These are phyloP conservation scores for Urocyon cinereoargenteus DNA, from an alignment of 2,797 vertebrate genomes.

Conservation along the genomic window DNA sequence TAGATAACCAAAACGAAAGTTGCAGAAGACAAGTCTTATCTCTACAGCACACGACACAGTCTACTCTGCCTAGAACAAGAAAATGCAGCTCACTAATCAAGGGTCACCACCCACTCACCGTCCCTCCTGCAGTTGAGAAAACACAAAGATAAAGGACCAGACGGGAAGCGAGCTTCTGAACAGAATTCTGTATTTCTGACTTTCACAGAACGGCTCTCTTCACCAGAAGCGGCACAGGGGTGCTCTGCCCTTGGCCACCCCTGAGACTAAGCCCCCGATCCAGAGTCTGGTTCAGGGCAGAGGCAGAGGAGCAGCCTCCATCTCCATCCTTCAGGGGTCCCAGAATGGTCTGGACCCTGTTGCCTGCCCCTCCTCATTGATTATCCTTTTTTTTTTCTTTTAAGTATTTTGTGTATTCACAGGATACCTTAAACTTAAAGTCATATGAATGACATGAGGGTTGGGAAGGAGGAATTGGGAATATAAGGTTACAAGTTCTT, in stretches of 20 bases:
- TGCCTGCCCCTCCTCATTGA: too few relatives aligned
- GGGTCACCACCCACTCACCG: too few relatives aligned
- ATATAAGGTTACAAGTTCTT: background rate
- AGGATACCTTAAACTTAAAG: background rate
- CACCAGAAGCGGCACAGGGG: background rate
- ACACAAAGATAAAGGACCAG: background rate
- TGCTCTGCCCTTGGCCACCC: fast-evolving
- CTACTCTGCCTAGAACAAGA: background rate
- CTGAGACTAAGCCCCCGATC: fast-evolving
- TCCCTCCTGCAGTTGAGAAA: too few relatives aligned
- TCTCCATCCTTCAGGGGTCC: fast-evolving
- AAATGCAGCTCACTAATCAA: background rate
- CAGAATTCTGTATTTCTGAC: background rate
- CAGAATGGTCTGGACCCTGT: background rate
- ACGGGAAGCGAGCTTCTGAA: background rate
- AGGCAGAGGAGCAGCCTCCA: background rate
- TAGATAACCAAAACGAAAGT: background rate
- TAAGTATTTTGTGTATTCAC: background rate
- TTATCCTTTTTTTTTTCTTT: too few relatives aligned
- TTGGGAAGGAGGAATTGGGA: background rate
- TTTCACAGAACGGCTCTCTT: background rate
- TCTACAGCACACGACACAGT: background rate
- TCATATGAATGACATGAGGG: background rate
- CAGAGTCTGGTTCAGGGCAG: fast-evolving
- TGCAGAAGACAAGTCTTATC: background rate